Percentiles rank a stretch among this genome's conserved stretches.
These are phyloP conservation scores for Bombus pyrosoma DNA, from an alignment of 1,140 invertebrate species.

Conservation along the genomic window DNA sequence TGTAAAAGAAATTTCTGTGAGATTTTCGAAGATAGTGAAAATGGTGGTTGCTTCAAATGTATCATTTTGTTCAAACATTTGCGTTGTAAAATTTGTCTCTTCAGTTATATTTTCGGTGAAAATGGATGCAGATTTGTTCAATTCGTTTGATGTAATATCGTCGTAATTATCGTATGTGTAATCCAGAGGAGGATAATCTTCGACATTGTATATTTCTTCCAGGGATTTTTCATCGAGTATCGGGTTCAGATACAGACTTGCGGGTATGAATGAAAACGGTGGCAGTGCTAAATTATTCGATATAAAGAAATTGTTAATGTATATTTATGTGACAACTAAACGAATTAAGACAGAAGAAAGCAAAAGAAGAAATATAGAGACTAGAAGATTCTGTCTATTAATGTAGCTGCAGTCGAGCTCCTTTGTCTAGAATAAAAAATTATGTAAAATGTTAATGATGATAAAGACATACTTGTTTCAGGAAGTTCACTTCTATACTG, in stretches of 20 bases:
- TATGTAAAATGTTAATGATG: not conserved
- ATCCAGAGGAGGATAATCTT: slow-evolving; percentile 58
- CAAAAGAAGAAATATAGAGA: not conserved
- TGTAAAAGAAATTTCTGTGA: not conserved
- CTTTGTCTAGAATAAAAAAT: not conserved
- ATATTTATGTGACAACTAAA: not conserved
- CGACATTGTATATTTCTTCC: slow-evolving; percentile 69
- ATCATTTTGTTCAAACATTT: not conserved
- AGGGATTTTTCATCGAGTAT: slow-evolving; percentile 20
- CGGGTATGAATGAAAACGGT: not conserved
- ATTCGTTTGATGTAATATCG: not conserved
- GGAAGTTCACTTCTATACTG: slow-evolving; percentile 27
- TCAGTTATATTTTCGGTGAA: not conserved
- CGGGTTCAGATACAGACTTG: slow-evolving; percentile 26
- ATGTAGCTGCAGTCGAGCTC: not conserved
- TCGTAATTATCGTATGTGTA: slow-evolving; percentile 65
- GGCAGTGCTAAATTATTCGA: slow-evolving; percentile 9
- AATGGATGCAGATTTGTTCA: not conserved
- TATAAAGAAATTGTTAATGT: not conserved
- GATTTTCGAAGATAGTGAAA: not conserved
- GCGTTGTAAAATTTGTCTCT: not conserved
- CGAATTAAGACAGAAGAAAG: not conserved
- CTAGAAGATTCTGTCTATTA: not conserved
- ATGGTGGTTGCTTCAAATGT: not conserved
- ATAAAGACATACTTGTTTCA: slow-evolving; percentile 33